Evolutionary conservation across 2,797 vertebrate species (phyloP).

Genomic region (Characodon lateralis): DNA sequence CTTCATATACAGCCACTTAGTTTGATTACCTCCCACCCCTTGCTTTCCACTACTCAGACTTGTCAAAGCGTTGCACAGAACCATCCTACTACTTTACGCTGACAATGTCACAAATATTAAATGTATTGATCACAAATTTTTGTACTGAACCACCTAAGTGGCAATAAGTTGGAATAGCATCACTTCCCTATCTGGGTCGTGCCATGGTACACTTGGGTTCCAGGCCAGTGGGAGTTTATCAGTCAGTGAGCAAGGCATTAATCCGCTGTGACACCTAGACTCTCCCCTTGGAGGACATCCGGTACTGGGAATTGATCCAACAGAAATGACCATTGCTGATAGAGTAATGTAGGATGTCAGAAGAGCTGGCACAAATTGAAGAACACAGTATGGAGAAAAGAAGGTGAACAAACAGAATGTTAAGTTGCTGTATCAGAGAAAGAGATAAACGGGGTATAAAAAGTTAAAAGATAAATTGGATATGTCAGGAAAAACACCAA

Average conservation of each 20-base stretch:
- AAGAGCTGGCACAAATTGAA: conserved; percentile 67
- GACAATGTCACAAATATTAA: conserved; percentile 63
- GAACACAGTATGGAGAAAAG: conserved; percentile 37
- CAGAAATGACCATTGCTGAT: conserved; percentile 64
- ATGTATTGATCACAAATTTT: conserved; percentile 62
- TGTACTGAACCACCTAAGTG: conserved; percentile 67
- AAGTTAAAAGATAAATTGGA: conserved; percentile 49
- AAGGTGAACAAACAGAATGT: conserved; percentile 44
- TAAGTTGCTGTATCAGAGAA: conserved; percentile 61
- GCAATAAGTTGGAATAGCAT: conserved; percentile 68
- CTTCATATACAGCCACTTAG: conserved; percentile 75
- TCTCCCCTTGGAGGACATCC: conserved; percentile 76
- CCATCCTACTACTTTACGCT: conserved; percentile 31
- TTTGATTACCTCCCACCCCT: conserved; percentile 65
- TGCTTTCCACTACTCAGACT: conserved; percentile 30
- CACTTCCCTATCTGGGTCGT: conserved; percentile 75
- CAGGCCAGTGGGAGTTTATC: conserved; percentile 77
- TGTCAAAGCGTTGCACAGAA: conserved; percentile 45
- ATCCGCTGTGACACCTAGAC: conserved; percentile 80
- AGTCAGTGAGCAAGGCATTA: conserved; percentile 79
- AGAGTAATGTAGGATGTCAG: conserved; percentile 71
- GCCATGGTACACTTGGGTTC: conserved; percentile 66
- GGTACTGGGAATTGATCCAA: conserved; percentile 77
- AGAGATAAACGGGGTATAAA: conserved; percentile 30
- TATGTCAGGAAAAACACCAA: conserved; percentile 42